Evolutionary conservation across 2,888 invertebrate genomes (phyloP).

Genomic region (Heliconius erato): DNA sequence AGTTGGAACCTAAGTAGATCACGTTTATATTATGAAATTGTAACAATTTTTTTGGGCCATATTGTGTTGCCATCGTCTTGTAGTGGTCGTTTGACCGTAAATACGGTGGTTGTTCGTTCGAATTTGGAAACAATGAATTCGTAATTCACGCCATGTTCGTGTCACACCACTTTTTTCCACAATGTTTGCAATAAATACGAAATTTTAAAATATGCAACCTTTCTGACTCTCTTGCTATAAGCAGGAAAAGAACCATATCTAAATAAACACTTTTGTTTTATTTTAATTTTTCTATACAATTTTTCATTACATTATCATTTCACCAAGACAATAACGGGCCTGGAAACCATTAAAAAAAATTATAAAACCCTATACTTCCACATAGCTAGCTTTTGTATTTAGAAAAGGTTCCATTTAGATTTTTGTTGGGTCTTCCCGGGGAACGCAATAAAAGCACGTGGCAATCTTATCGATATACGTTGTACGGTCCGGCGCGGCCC

Average conservation of each 20-base stretch:
- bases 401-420: conserved; percentile 67
- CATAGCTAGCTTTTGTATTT: conserved; percentile 38
- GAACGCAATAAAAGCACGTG: conserved; percentile 75
- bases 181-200: background rate
- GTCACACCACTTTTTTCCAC: too few relatives aligned
- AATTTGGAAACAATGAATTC: background rate
- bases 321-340: background rate
- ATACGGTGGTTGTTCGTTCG: background rate
- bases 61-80: background rate
- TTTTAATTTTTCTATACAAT: background rate
- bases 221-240: background rate
- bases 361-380: conserved; percentile 33
- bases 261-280: background rate
- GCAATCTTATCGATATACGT: conserved; percentile 79
- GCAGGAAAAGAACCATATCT: background rate
- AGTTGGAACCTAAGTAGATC: too few relatives aligned
- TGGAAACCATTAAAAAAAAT: conserved; percentile 16
- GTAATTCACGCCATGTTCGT: background rate
- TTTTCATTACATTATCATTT: background rate
- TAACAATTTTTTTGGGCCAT: too few relatives aligned
- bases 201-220: background rate
- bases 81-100: background rate
- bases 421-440: conserved; percentile 64
- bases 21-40: background rate
- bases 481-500: conserved; percentile 69